Conservation (phyloP, 2,113 vertebrate species). For the Phainopepla nitens region DNA sequence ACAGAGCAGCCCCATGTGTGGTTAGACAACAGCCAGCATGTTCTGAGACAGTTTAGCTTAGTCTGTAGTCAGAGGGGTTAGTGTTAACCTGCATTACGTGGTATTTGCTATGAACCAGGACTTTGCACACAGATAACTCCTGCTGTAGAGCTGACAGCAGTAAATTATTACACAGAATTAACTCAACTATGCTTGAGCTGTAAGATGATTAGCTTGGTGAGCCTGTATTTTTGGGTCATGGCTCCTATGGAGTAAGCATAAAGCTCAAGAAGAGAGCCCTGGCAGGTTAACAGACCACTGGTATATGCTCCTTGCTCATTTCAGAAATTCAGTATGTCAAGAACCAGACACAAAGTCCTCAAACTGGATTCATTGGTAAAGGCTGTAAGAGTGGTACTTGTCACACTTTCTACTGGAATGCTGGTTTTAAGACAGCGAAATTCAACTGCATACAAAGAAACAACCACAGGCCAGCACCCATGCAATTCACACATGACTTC, state of each 20-base stretch:
- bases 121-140: constrained; percentile 51
- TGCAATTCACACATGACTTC: not conserved
- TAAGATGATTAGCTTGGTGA: not conserved
- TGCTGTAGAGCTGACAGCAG: not conserved
- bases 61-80: not conserved
- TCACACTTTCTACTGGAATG: not conserved
- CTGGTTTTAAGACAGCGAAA: not conserved
- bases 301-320: not conserved
- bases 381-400: not conserved
- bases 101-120: constrained; percentile 7
- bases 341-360: not conserved
- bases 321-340: not conserved
- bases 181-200: not conserved
- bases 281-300: not conserved
- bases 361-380: not conserved
- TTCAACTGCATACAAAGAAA: not conserved
- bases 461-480: not conserved
- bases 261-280: not conserved
- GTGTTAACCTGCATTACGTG: not conserved
- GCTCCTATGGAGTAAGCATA: not conserved
- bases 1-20: not conserved
- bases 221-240: not conserved
- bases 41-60: not conserved
- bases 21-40: not conserved
- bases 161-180: constrained; percentile 54